A percentile compares a stretch with the other conserved stretches of the same genome.
Conservation (phyloP, 2,888 invertebrate species). For the Ennomos erosarius region DNA sequence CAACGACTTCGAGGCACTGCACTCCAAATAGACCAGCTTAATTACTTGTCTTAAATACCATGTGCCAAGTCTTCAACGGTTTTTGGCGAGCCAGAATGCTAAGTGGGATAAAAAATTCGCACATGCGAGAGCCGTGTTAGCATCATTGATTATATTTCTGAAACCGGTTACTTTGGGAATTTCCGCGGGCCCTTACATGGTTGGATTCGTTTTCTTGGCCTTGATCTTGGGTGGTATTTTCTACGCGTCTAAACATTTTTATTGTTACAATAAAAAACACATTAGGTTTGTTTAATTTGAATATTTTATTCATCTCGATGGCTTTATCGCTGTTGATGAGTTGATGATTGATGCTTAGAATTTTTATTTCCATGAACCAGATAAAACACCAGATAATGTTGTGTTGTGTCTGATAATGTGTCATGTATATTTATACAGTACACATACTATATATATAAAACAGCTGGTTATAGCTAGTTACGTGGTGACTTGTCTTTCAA, state of each 20-base stretch:
- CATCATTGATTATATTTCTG: conserved; percentile 20
- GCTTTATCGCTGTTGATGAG: too few species aligned
- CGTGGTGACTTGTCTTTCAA: too few species aligned
- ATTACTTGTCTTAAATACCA: conserved; percentile 25
- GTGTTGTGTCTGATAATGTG: too few species aligned
- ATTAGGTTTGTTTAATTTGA: too few species aligned
- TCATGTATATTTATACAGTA: too few species aligned
- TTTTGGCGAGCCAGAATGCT: conserved; percentile 8
- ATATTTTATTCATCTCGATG: too few species aligned
- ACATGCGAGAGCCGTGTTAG: conserved; percentile 26
- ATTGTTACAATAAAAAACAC: too few species aligned
- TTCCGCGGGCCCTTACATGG: conserved; percentile 30
- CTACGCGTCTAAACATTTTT: background rate
- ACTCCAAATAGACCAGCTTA: conserved; percentile 27
- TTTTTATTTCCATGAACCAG: too few species aligned
- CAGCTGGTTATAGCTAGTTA: too few species aligned
- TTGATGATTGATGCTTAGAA: too few species aligned
- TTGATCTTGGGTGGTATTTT: conserved; percentile 22
- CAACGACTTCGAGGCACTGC: conserved; percentile 31
- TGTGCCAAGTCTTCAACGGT: conserved; percentile 25
- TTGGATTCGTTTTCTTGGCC: conserved; percentile 19
- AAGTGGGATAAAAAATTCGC: conserved; percentile 31
- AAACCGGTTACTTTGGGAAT: conserved; percentile 38
- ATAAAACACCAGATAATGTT: too few species aligned
- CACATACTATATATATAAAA: too few species aligned